Conservation (phyloP, 1,140 invertebrate species). For the Calliphora vicina region DNA sequence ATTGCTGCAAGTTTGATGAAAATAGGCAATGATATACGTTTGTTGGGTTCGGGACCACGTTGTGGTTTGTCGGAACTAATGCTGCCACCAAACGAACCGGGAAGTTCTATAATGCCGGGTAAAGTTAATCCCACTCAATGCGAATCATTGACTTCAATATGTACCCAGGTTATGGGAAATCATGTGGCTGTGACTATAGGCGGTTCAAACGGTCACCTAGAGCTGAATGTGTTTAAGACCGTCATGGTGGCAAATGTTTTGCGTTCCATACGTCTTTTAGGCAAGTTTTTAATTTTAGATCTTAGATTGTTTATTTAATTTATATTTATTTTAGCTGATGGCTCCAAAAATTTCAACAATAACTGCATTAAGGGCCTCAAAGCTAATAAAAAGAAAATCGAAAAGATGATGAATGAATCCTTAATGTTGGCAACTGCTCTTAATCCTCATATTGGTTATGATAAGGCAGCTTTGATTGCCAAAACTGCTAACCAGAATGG, state of each 20-base stretch:
- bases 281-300: constrained; percentile 59
- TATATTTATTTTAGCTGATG: constrained; percentile 69
- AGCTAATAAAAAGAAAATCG: constrained; percentile 83
- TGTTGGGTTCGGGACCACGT: constrained; percentile 94
- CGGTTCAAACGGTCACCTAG: constrained; percentile 97
- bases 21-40: constrained; percentile 95
- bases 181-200: constrained; percentile 93
- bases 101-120: constrained; percentile 99
- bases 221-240: constrained; percentile 99
- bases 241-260: constrained; percentile 96
- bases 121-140: constrained; percentile 99
- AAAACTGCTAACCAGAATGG: constrained; percentile 96
- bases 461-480: constrained; percentile 96
- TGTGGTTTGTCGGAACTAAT: constrained; percentile 94
- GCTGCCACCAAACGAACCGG: constrained; percentile 98
- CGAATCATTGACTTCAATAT: constrained; percentile 98
- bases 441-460: constrained; percentile 98
- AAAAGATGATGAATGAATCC: constrained; percentile 89
- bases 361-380: constrained; percentile 88
- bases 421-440: constrained; percentile 98
- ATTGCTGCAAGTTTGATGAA: constrained; percentile 97
- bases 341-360: constrained; percentile 72
- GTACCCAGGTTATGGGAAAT: constrained; percentile 98
- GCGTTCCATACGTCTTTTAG: constrained; percentile 87
- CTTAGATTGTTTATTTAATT: background rate